These are phyloP conservation scores for Sandelia bainsii DNA, from an alignment of 2,797 vertebrate species.

Conservation along the genomic window DNA sequence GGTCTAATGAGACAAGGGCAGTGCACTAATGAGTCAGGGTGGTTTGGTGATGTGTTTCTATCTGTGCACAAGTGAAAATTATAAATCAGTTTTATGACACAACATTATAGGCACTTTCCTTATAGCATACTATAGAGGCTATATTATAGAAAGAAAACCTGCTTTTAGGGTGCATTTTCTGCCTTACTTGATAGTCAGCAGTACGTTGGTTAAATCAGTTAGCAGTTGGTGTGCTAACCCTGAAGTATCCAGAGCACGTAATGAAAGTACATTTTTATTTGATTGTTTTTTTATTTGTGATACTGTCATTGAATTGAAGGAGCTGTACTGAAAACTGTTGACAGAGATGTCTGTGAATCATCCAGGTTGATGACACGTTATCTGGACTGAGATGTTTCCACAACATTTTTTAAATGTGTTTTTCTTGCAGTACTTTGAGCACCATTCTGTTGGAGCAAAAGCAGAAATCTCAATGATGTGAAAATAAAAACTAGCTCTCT, in stretches of 20 bases:
- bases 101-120: background rate
- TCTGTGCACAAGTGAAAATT: background rate
- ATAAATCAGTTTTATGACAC: slow-evolving; percentile 6
- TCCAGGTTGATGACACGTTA: background rate
- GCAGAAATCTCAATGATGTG: background rate
- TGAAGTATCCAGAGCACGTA: no score
- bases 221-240: background rate
- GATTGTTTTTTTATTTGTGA: background rate
- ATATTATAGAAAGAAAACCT: background rate
- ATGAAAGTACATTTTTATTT: background rate
- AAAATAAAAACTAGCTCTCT: background rate
- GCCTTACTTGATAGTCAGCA: background rate
- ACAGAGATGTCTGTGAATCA: background rate
- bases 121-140: background rate
- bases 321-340: background rate
- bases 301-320: background rate
- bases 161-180: background rate
- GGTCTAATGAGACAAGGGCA: slow-evolving; percentile 16
- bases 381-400: background rate
- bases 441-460: background rate
- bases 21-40: slow-evolving; percentile 9
- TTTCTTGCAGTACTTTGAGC: background rate
- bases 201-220: background rate
- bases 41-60: background rate
- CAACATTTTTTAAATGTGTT: background rate